Conservation (phyloP, 2,797 vertebrate species). For the Lates japonicus region DNA sequence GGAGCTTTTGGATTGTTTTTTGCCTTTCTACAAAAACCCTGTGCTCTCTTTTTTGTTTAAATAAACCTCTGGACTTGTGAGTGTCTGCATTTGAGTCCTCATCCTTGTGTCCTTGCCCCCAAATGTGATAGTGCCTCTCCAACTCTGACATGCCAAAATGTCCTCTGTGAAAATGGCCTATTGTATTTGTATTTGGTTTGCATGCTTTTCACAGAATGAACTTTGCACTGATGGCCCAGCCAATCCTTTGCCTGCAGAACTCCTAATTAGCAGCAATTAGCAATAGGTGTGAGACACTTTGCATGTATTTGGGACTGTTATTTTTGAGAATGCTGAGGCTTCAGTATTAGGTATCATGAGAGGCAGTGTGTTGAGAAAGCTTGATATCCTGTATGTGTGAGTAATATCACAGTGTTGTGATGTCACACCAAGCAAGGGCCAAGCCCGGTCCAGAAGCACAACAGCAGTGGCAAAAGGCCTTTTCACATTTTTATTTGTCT, state of each 20-base stretch:
- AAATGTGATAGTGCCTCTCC: too few relatives aligned
- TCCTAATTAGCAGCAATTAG: not conserved
- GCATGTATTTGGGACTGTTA: not conserved
- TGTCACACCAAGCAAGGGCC: too few relatives aligned
- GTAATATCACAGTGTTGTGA: not conserved
- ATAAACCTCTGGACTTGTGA: too few relatives aligned
- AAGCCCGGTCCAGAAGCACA: not conserved
- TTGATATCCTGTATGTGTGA: not conserved
- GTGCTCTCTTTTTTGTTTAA: too few relatives aligned
- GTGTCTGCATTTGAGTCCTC: too few relatives aligned
- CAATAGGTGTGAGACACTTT: not conserved
- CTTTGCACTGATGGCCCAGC: not conserved
- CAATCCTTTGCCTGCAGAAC: not conserved
- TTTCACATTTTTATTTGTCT: not conserved
- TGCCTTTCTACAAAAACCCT: too few relatives aligned
- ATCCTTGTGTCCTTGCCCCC: too few relatives aligned
- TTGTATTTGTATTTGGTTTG: not conserved
- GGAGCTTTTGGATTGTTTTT: too few relatives aligned
- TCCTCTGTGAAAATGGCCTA: too few relatives aligned
- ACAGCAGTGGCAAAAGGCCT: not conserved
- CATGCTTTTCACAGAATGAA: not conserved
- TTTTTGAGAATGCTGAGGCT: not conserved
- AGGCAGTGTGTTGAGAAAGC: not conserved
- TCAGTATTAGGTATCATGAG: not conserved
- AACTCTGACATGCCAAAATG: too few relatives aligned